Evolutionary conservation across 2,888 invertebrate genomes (phyloP).

Genomic region (Hypercompe scribonia): DNA sequence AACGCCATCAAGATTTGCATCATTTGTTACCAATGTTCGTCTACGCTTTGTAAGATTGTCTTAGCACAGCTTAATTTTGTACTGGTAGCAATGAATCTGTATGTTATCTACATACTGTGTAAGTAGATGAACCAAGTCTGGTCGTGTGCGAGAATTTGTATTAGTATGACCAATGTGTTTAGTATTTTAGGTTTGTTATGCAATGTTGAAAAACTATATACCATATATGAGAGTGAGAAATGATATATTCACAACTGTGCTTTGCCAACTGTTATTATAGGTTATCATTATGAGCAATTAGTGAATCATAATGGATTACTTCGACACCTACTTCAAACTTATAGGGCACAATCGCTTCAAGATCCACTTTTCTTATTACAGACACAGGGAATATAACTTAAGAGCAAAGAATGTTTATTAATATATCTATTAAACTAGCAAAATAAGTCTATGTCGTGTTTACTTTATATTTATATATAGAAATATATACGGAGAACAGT

Average conservation of each 20-base stretch:
- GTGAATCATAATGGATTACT: conserved; percentile 14
- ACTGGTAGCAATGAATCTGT: conserved; percentile 16
- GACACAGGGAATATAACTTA: conserved; percentile 24
- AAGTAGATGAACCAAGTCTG: conserved; percentile 35
- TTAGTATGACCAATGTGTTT: conserved; percentile 19
- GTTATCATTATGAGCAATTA: conserved; percentile 10
- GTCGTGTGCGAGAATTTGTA: conserved; percentile 28
- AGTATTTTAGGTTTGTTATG: conserved; percentile 22
- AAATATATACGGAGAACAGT: conserved; percentile 19
- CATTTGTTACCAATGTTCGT: conserved; percentile 23
- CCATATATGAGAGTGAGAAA: conserved; percentile 20
- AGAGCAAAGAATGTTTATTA: conserved; percentile 27
- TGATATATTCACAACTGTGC: conserved; percentile 10
- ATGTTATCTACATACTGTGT: conserved; percentile 43
- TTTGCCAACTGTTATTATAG: conserved; percentile 5
- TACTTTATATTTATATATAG: conserved; percentile 7
- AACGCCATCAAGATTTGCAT: conserved; percentile 16
- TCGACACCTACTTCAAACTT: conserved; percentile 23
- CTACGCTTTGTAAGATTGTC: conserved; percentile 24
- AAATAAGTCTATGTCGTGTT: conserved; percentile 28
- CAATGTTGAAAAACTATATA: conserved; percentile 20
- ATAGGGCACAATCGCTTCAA: conserved; percentile 19
- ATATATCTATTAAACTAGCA: conserved; percentile 40
- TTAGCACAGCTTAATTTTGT: conserved; percentile 29
- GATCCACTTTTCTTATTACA: conserved; percentile 14